phyloP scores from a whole-genome alignment of 2,113 vertebrate genomes.

The Acrocephalus arundinaceus region DNA sequence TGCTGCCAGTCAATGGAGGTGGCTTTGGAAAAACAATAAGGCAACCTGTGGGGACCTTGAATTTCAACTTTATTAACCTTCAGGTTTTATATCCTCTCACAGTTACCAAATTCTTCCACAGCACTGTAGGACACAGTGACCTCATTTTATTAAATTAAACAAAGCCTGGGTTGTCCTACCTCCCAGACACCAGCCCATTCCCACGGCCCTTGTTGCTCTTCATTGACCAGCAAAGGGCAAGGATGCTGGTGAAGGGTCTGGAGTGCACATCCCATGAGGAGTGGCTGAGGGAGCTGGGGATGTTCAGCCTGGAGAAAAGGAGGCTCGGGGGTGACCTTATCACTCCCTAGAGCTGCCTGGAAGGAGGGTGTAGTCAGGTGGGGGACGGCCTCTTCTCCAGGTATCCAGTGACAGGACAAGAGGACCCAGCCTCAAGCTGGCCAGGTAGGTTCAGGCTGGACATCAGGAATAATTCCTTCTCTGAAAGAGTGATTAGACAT shows the following conservation, averaged over 20 bases:
- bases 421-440: background rate
- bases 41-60: background rate
- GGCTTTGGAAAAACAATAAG: background rate
- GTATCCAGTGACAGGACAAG: too few relatives aligned
- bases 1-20: accelerated
- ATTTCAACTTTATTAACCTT: background rate
- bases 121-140: accelerated
- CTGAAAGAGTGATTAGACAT: background rate
- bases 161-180: accelerated
- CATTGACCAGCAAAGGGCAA: background rate
- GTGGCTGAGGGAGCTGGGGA: background rate
- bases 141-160: background rate
- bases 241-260: background rate
- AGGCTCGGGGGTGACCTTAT: background rate
- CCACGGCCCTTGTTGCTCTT: background rate
- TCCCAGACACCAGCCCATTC: too few relatives aligned
- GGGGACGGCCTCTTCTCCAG: accelerated
- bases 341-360: background rate
- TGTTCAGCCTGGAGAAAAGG: background rate
- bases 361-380: too few relatives aligned
- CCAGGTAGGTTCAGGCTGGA: background rate
- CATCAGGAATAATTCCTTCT: background rate
- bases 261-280: background rate
- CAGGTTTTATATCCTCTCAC: background rate
- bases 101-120: background rate